A percentile compares a stretch with the other conserved stretches of the same genome.
Conservation (phyloP, 2,888 invertebrate species). For the Rhagophthalmus giganteus region DNA sequence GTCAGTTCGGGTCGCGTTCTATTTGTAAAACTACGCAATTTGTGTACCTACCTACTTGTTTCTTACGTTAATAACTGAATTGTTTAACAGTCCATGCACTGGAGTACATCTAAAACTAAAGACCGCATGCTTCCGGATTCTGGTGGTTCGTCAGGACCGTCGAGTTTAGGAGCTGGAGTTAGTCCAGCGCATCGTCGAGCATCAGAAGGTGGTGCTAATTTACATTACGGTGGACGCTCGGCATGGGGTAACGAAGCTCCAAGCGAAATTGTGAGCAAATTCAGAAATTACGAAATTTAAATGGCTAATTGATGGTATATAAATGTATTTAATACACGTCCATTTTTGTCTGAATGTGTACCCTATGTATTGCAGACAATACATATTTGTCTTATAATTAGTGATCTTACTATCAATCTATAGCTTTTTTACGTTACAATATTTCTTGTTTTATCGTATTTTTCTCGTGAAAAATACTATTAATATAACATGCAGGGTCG, state of each 20-base stretch:
- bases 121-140: conserved; percentile 78
- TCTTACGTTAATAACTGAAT: background rate
- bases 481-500: conserved; percentile 30
- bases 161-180: conserved; percentile 60
- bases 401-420: conserved; percentile 13
- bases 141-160: conserved; percentile 61
- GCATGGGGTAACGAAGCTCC: conserved; percentile 77
- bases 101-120: conserved; percentile 87
- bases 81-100: conserved; percentile 80
- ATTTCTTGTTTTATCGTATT: conserved; percentile 22
- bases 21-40: no score
- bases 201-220: conserved; percentile 85
- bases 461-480: conserved; percentile 21
- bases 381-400: conserved; percentile 13
- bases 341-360: conserved; percentile 26
- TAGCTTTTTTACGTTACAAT: conserved; percentile 4
- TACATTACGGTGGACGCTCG: conserved; percentile 64
- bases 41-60: no score
- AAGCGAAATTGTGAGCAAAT: conserved; percentile 81
- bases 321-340: conserved; percentile 24
- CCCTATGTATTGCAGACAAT: conserved; percentile 16
- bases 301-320: conserved; percentile 18
- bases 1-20: no score
- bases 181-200: conserved; percentile 71
- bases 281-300: conserved; percentile 92